Evolutionary conservation across 2,888 invertebrate genomes (phyloP).

Genomic region (Neria commutata): DNA sequence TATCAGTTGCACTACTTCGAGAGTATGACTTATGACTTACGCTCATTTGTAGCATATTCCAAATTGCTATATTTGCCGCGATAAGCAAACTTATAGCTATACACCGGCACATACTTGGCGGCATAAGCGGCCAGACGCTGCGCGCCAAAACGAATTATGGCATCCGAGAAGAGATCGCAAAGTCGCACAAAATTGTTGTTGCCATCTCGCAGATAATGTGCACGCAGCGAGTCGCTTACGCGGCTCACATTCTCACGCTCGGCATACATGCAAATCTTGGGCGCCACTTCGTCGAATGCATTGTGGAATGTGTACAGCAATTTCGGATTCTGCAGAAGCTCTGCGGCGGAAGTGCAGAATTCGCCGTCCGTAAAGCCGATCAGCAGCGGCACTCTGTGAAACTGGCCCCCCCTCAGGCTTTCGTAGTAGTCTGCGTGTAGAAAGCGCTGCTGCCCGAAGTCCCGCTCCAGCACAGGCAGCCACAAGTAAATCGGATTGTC

Average conservation of each 20-base stretch:
- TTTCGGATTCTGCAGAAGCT: slow-evolving; percentile 45
- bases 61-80: slow-evolving; percentile 61
- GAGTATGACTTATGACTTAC: too few relatives aligned
- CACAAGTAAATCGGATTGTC: slow-evolving; percentile 56
- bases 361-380: slow-evolving; percentile 64
- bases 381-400: slow-evolving; percentile 63
- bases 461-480: slow-evolving; percentile 64
- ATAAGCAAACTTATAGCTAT: slow-evolving; percentile 64
- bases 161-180: slow-evolving; percentile 63
- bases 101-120: slow-evolving; percentile 58
- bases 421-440: slow-evolving; percentile 62
- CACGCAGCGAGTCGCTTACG: slow-evolving; percentile 19
- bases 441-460: slow-evolving; percentile 63
- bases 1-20: too few relatives aligned
- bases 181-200: slow-evolving; percentile 27
- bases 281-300: slow-evolving; percentile 63
- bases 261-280: slow-evolving; percentile 65
- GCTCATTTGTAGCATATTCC: slow-evolving; percentile 34
- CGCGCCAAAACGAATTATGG: slow-evolving; percentile 62
- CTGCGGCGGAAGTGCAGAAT: slow-evolving; percentile 59
- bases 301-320: slow-evolving; percentile 54
- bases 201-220: slow-evolving; percentile 29
- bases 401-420: slow-evolving; percentile 58
- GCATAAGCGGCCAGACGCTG: slow-evolving; percentile 63
- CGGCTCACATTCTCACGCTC: slow-evolving; percentile 2